Percentiles rank a stretch among this genome's conserved stretches.
Evolutionary conservation across 2,797 vertebrate species (phyloP).

Genomic region (Silurus aristotelis): DNA sequence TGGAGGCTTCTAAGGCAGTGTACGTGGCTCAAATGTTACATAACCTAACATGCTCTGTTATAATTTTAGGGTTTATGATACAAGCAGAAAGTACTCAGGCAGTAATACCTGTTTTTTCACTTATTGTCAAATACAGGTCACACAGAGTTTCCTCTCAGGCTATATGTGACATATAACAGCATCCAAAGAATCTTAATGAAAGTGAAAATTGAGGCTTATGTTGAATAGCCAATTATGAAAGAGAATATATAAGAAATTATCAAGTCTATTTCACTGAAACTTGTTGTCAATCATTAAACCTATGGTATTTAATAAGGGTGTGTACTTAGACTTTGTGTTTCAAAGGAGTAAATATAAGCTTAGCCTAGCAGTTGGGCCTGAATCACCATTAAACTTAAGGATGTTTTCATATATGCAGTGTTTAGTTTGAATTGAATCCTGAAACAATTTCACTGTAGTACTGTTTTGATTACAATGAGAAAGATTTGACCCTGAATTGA

Average conservation of each 20-base stretch:
- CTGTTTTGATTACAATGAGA: not conserved
- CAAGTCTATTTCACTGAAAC: not conserved
- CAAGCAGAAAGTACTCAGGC: constrained; percentile 2
- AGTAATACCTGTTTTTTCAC: not conserved
- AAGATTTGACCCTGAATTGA: not conserved
- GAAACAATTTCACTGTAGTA: not conserved
- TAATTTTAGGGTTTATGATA: constrained; percentile 19
- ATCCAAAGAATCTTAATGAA: not conserved
- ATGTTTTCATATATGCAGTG: not conserved
- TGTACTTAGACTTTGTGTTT: not conserved
- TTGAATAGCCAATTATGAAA: not conserved
- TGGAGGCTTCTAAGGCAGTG: not conserved
- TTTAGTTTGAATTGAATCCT: not conserved
- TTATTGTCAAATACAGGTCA: constrained; percentile 9
- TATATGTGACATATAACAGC: constrained; percentile 1
- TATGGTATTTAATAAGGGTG: not conserved
- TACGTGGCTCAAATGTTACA: not conserved
- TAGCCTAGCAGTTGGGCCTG: not conserved
- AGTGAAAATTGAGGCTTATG: not conserved
- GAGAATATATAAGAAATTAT: not conserved
- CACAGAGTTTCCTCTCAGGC: not conserved
- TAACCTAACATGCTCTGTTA: not conserved
- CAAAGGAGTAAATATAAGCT: not conserved
- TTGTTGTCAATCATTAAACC: not conserved
- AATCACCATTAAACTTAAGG: not conserved